Conservation (phyloP, 2,113 vertebrate genomes). For the Phyllostomus discolor region DNA sequence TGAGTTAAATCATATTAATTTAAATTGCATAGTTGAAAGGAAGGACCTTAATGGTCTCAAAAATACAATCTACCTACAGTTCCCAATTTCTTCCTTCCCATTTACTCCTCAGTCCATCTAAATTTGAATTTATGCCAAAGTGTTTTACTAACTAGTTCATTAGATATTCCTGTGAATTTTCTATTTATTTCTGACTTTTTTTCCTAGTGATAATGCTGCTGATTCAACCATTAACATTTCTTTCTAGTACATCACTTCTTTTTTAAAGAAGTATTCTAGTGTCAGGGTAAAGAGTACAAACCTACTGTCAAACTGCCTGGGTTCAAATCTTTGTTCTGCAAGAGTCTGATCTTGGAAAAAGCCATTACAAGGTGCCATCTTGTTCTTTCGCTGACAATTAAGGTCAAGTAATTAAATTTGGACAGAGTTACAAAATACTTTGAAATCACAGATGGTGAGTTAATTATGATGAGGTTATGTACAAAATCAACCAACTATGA, state of each 20-base stretch:
- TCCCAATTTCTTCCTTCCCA: not conserved
- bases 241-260: not conserved
- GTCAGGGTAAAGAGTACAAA: not conserved
- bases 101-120: not conserved
- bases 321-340: not conserved
- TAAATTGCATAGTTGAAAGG: not conserved
- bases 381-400: constrained; percentile 2
- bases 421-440: not conserved
- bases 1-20: not conserved
- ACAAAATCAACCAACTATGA: not conserved
- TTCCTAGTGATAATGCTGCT: not conserved
- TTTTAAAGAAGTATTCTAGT: not conserved
- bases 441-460: constrained; percentile 51
- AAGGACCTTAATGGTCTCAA: not conserved
- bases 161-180: not conserved
- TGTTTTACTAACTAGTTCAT: accelerated
- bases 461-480: constrained; percentile 16
- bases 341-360: not conserved
- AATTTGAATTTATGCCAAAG: not conserved
- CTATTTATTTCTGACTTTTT: not conserved
- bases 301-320: not conserved
- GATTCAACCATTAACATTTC: not conserved
- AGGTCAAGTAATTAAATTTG: constrained; percentile 48
- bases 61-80: not conserved
- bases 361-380: not conserved